Evolutionary conservation across 2,113 vertebrate genomes (phyloP).

Genomic region (Garra rufa): DNA sequence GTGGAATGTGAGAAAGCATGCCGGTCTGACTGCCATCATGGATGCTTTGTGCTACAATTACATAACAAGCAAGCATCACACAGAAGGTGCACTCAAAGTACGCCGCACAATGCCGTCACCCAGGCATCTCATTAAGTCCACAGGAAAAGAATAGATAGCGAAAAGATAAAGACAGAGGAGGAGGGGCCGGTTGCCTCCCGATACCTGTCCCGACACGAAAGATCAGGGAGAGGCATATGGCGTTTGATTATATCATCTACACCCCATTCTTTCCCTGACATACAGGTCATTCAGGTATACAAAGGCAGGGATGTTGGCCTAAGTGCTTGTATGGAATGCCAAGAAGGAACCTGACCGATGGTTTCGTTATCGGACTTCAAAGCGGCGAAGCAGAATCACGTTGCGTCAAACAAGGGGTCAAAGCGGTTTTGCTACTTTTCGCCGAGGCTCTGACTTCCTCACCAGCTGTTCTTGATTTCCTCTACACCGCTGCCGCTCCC

Average conservation of each 20-base stretch:
- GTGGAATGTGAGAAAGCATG: conserved; percentile 11
- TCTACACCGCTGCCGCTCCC: background rate
- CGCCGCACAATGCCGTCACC: background rate
- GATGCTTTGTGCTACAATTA: conserved; percentile 20
- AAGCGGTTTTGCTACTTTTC: conserved; percentile 41
- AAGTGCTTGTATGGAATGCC: background rate
- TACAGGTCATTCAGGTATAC: background rate
- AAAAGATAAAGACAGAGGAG: background rate
- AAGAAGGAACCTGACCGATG: conserved; percentile 1
- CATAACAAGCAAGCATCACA: background rate
- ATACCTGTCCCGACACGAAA: conserved; percentile 7
- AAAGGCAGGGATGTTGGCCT: background rate
- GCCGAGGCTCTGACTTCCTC: conserved; percentile 36
- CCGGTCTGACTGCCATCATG: conserved; percentile 8
- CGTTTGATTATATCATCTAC: background rate
- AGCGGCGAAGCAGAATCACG: background rate
- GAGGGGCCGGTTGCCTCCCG: background rate
- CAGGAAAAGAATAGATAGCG: background rate
- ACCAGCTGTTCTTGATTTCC: conserved; percentile 57
- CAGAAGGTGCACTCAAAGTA: background rate
- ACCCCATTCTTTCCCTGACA: background rate
- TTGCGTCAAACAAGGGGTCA: conserved; percentile 39
- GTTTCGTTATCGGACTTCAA: background rate
- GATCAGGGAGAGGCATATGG: background rate
- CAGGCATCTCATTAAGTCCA: background rate